phyloP scores from a whole-genome alignment of 2,888 invertebrate genomes.

The Quadroppia sp. region DNA sequence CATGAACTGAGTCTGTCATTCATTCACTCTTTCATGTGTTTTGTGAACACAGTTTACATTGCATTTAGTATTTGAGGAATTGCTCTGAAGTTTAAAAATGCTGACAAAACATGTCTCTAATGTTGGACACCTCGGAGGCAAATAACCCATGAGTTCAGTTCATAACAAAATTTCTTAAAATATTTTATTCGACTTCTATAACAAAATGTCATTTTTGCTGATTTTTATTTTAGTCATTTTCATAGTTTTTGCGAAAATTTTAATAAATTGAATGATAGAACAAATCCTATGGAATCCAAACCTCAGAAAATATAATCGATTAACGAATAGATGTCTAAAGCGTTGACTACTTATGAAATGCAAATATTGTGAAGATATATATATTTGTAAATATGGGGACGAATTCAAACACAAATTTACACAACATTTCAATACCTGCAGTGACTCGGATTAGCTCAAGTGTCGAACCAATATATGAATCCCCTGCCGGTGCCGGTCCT shows the following conservation, averaged over 20 bases:
- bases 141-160: slow-evolving; percentile 3
- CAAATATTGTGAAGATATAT: slow-evolving; percentile 14
- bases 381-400: slow-evolving; percentile 20
- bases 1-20: slow-evolving; percentile 35
- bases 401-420: slow-evolving; percentile 10
- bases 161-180: too few species aligned
- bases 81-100: slow-evolving; percentile 26
- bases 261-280: too few species aligned
- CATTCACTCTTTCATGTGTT: slow-evolving; percentile 10
- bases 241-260: too few species aligned
- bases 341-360: background rate
- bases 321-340: too few species aligned
- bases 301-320: too few species aligned
- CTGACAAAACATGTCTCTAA: slow-evolving; percentile 33
- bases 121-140: slow-evolving; percentile 24
- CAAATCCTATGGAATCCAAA: too few species aligned
- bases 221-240: too few species aligned
- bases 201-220: background rate
- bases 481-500: slow-evolving; percentile 8
- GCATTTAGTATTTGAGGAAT: slow-evolving; percentile 8
- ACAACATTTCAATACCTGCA: slow-evolving; percentile 31
- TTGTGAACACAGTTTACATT: slow-evolving; percentile 7
- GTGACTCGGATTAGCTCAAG: slow-evolving; percentile 32
- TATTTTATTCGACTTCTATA: too few species aligned
- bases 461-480: slow-evolving; percentile 29